Percentiles rank a stretch among this genome's conserved stretches.
Evolutionary conservation across 2,888 invertebrate genomes (phyloP).

Genomic region (Chrysolina haemoptera): DNA sequence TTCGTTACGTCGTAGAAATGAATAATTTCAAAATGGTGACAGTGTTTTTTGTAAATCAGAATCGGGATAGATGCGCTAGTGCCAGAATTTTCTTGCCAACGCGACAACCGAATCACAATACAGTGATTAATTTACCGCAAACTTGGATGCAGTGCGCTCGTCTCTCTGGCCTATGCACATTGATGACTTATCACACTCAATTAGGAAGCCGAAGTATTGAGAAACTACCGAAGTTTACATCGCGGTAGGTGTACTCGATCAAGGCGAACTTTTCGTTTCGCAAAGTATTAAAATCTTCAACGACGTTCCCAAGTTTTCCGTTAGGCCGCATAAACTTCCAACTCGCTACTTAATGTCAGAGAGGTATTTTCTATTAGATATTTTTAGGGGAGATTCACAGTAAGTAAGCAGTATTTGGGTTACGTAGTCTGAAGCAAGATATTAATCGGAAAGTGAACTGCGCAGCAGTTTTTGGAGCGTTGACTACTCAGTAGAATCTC

Average conservation of each 20-base stretch:
- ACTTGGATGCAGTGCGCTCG: not conserved
- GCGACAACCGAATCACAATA: not conserved
- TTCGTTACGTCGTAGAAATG: too few relatives aligned
- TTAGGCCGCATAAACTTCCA: constrained; percentile 4
- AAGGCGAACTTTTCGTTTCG: constrained; percentile 9
- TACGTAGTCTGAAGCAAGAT: too few relatives aligned
- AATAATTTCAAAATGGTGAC: too few relatives aligned
- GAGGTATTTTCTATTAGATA: not conserved
- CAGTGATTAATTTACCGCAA: not conserved
- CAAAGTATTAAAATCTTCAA: constrained; percentile 2
- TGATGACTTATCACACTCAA: constrained; percentile 16
- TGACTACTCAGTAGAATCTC: too few relatives aligned
- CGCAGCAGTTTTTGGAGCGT: too few relatives aligned
- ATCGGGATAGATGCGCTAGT: not conserved
- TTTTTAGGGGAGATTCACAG: not conserved
- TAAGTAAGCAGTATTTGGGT: not conserved
- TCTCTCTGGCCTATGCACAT: not conserved
- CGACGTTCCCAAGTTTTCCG: constrained; percentile 2
- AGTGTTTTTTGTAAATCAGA: not conserved
- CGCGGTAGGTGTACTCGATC: constrained; percentile 4
- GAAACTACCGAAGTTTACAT: not conserved
- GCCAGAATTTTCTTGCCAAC: not conserved
- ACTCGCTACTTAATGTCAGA: not conserved
- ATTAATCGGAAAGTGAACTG: too few relatives aligned
- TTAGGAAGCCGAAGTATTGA: not conserved